Base-by-base conservation (phyloP, 1,140 invertebrate species). In the Paramacrobiotus metropolitanus region DNA sequence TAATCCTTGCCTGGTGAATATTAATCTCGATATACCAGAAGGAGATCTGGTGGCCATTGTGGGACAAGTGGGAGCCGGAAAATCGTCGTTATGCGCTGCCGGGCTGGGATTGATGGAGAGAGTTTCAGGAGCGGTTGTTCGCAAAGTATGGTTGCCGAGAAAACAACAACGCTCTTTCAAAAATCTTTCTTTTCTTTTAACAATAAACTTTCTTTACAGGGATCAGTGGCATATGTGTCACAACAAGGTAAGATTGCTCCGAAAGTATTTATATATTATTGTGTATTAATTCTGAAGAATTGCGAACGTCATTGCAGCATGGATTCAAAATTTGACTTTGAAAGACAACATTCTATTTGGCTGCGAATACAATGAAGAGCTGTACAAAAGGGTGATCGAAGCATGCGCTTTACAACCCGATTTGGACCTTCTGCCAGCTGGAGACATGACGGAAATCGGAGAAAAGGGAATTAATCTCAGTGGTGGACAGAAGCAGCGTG, bases 191-290 rank as follows among this genome's bases (percentile, higher is more conserved):
- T n/a, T n/a, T n/a, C n/a, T n/a, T n/a, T n/a, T n/a, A n/a, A n/a
- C n/a, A n/a, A n/a, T n/a, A n/a, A n/a, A n/a, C n/a, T n/a, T n/a
- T n/a, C n/a, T n/a, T n/a, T n/a, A n/a, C 63, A 84, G 78, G 87
- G 86, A 45, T 78, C 76, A 31, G 78, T 89, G 59, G 87, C 87
- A 0, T 92, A 91, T 71, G 87, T 90, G 2, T 79, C 87, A 0
- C 89, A 93, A 71, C 9, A 9, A 40, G n/a, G 34, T 40, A 40
- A n/a, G n/a, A n/a, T n/a, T n/a, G n/a, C n/a, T n/a, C n/a, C n/a
- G n/a, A n/a, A n/a, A n/a, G n/a, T n/a, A n/a, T n/a, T n/a, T n/a
- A n/a, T n/a, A n/a, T n/a, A n/a, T n/a, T n/a, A n/a, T n/a, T n/a
- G n/a, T n/a, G n/a, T n/a, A n/a, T n/a, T n/a, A n/a, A n/a, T n/a